Base-by-base conservation (phyloP, 2,113 vertebrate genomes). In the Sinocyclocheilus grahami region DNA sequence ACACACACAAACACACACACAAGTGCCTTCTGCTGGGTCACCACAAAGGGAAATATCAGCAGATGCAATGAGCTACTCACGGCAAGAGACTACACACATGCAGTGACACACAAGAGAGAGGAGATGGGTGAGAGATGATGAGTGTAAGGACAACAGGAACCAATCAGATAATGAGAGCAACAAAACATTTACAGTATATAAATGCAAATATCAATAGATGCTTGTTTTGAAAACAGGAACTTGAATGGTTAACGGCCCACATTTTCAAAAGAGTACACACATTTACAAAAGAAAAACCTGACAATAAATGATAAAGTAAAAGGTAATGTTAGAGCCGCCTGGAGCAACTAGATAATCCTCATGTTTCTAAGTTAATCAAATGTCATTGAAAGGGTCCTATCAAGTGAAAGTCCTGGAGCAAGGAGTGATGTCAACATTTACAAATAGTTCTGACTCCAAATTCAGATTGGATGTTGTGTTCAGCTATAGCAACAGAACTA, bases 21-120 rank as follows among this genome's bases (percentile, higher is more conserved):
- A 14, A 67, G 53, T 24, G 27, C 30, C 30, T 76, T 76, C 55
- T 87, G 78, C 53, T 46, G 18, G 65, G 48, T 53, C 30, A 62
- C 75, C 75, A 87, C 85, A 65, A 63, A 65, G 81, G 42, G 77
- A 71, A 81, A 39, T 78, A 78, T 33, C 20, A 42, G 30, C 83
- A 85, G 81, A 60, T 13, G 76, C 79, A 42, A 24, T 78, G 84
- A 89, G 67, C 89, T 95, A 95, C 95, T 95, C 94, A 95, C 94
- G 91, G 92, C 92, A 87, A 95, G 84, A 87, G 92, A 94, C 93
- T 95, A 94, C 53, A 85, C 78, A 92, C 87, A 91, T 89, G 85
- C 60, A 88, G 82, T 69, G 16, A 88, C 48, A 82, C 65, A 89
- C 69, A 62, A 84, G 83, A 78, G 91, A 86, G 86, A 79, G 22